A percentile compares a stretch with the other conserved stretches of the same genome.
These are phyloP conservation scores for Nycticryphes semicollaris DNA, from an alignment of 2,113 vertebrate species.

Conservation along the genomic window DNA sequence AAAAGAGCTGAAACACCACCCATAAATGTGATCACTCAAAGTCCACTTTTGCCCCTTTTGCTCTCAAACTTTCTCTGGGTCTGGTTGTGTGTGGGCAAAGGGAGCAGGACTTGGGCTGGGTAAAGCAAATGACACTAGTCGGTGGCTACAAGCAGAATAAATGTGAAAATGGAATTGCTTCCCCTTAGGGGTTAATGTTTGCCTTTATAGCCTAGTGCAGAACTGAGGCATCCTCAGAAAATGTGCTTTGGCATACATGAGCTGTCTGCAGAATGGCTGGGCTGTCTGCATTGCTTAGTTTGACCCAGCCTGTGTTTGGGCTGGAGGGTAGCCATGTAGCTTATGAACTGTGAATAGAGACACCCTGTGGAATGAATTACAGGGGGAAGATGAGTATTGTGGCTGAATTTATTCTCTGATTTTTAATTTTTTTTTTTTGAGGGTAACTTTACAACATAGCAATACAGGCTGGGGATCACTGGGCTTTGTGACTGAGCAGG, in stretches of 20 bases:
- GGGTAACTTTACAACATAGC: not conserved
- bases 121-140: not conserved
- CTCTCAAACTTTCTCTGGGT: not conserved
- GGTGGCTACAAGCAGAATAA: not conserved
- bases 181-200: not conserved
- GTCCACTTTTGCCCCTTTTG: not conserved
- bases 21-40: not conserved
- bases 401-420: not conserved
- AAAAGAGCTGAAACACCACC: not conserved
- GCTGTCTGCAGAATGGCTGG: conserved; percentile 30
- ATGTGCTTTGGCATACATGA: conserved; percentile 21
- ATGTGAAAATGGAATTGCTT: not conserved
- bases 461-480: not conserved
- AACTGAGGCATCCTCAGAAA: conserved; percentile 39
- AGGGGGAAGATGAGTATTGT: not conserved
- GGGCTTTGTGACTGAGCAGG: not conserved
- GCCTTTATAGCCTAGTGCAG: not conserved
- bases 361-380: not conserved
- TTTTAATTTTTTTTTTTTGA: not conserved
- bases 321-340: conserved; percentile 44
- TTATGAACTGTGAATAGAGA: conserved; percentile 56
- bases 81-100: not conserved
- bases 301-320: conserved; percentile 62
- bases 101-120: not conserved
- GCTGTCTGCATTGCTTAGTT: conserved; percentile 43